Base-by-base conservation (phyloP, 2,113 vertebrate genomes). In the Leptosomus discolor region DNA sequence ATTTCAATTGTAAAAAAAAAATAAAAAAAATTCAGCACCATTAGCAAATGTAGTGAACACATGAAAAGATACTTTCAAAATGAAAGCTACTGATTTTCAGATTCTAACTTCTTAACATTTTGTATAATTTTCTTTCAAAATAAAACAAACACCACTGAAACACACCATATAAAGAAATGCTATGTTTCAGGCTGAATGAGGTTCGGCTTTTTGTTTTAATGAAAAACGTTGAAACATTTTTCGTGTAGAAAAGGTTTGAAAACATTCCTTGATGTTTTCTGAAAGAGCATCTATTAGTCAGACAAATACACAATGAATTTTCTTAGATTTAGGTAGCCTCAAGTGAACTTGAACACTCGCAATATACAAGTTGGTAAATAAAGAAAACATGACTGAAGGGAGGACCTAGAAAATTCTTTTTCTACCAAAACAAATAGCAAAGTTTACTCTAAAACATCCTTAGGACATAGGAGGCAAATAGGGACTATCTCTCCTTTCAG, bases 1-100 rank as follows among this genome's bases (percentile, higher is more conserved):
- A 3, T 36, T 36, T 51, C 15, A 10, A 11, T 69, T 6, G 7
- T 56, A 43, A 68, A 75, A 61, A 54, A 79, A n/a, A 24, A 2
- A 12, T 3, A 54, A 79, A n/a, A 24, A 2, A 12, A 3, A 45
- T 79, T 63, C 34, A 65, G 23, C 24, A 27, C 3, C 12, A 39
- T 29, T 22, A 77, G 15, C 27, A 69, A 83, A n/a, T 0, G 0
- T 7, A 45, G 6, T 2, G 5, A 94, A 85, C 15, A 39, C 16
- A 13, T 8, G 10, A 45, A 14, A 8, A 56, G 10, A 8, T 53
- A 7, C 57, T 90, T 85, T 69, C 19, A 53, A 80, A 76, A 30
- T 45, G 10, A 57, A 92, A n/a, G 11, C 32, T 51, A 34, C 14
- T 19, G 14, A 36, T 54, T 64, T 60, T 54, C 56, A 46, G 9